These are phyloP conservation scores for Mantis religiosa DNA, from an alignment of 2,888 invertebrate genomes.

Conservation along the genomic window DNA sequence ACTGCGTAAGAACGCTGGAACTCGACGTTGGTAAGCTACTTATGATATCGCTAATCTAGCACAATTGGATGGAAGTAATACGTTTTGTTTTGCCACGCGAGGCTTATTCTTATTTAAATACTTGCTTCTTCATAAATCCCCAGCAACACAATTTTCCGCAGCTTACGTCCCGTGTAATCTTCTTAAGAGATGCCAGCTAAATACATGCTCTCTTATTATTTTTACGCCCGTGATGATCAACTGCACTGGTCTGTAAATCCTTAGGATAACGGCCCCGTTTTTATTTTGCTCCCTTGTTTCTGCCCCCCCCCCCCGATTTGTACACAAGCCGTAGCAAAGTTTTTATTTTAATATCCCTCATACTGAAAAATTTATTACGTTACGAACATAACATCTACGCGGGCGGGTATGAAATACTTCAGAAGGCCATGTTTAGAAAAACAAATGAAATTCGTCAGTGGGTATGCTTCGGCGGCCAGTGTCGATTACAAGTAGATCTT, in stretches of 20 bases:
- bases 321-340: no score
- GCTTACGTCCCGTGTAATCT: neutral
- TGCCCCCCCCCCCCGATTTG: no score
- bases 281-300: neutral
- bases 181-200: neutral
- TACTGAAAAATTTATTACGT: no score
- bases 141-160: neutral
- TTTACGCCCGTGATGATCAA: neutral
- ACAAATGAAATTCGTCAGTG: no score
- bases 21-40: neutral
- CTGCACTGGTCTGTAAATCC: neutral
- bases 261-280: neutral
- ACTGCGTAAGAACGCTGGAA: no score
- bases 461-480: no score
- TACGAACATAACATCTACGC: no score
- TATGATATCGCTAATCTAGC: neutral
- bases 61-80: neutral
- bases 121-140: neutral
- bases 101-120: neutral
- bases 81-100: neutral
- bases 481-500: no score
- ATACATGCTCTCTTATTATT: neutral
- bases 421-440: no score
- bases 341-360: no score
- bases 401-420: no score